Conservation (phyloP, 2,888 invertebrate genomes). For the Drosophila siamana region DNA sequence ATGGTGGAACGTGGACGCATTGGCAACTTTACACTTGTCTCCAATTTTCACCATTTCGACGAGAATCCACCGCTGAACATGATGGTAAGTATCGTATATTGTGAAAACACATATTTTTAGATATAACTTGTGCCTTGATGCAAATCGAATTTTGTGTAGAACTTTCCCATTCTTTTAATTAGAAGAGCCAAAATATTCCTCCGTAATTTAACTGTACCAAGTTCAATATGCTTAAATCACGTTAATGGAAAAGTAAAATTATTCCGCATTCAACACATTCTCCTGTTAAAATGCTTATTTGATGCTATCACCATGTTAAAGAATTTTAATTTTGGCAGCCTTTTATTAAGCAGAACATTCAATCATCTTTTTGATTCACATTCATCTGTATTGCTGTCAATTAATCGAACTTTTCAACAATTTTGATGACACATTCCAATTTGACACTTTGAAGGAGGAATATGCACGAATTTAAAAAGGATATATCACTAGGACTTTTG, state of each 20-base stretch:
- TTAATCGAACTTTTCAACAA: constrained; percentile 15
- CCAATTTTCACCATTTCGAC: constrained; percentile 89
- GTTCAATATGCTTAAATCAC: no score
- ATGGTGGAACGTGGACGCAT: constrained; percentile 88
- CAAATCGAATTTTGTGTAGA: no score
- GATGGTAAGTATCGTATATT: no score
- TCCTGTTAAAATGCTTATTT: background rate
- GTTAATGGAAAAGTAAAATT: no score
- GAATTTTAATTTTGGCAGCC: background rate
- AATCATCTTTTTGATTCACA: background rate
- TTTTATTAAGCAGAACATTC: background rate
- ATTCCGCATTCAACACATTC: no score
- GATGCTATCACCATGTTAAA: background rate
- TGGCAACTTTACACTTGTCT: constrained; percentile 88
- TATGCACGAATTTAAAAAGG: background rate
- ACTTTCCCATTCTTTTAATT: no score
- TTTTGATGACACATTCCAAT: constrained; percentile 21
- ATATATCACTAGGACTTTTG: background rate
- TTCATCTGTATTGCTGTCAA: background rate
- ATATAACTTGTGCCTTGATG: no score
- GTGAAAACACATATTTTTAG: no score
- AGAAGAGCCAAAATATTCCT: no score
- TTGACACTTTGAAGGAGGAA: constrained; percentile 24
- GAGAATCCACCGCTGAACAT: constrained; percentile 90
- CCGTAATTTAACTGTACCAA: no score